A percentile compares a stretch with the other conserved stretches of the same genome.
Evolutionary conservation across 2,888 invertebrate species (phyloP).

Genomic region (Drosophila formosana): DNA sequence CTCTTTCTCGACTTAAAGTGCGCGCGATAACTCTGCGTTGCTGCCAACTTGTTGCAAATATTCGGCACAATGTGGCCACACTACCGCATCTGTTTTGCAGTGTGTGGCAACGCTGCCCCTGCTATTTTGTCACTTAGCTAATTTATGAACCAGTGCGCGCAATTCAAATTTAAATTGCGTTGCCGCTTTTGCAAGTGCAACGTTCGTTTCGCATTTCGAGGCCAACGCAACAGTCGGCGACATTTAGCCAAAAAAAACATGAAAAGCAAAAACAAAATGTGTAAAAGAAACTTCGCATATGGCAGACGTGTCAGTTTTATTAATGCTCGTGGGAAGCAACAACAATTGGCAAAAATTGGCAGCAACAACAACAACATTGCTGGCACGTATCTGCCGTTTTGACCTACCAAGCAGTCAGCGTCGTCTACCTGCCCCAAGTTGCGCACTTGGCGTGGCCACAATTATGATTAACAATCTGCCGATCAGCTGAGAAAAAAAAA

Average conservation of each 20-base stretch:
- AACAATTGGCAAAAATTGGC: conserved; percentile 13
- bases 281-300: conserved; percentile 71
- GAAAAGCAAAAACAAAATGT: conserved; percentile 11
- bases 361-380: conserved; percentile 30
- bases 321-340: conserved; percentile 84
- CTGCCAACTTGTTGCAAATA: conserved; percentile 27
- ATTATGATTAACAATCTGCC: conserved; percentile 12
- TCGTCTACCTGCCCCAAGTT: conserved; percentile 51
- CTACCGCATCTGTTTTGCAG: rapidly evolving
- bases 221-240: conserved; percentile 33
- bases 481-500: not conserved
- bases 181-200: conserved; percentile 24
- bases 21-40: conserved; percentile 18
- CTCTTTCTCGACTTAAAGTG: conserved; percentile 23
- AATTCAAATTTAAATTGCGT: conserved; percentile 23
- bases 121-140: not conserved
- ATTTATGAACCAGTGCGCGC: conserved; percentile 34
- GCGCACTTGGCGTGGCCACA: conserved; percentile 16
- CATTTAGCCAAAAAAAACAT: conserved; percentile 41
- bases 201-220: conserved; percentile 39
- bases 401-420: conserved; percentile 48
- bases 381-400: conserved; percentile 53
- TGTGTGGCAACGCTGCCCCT: conserved; percentile 22
- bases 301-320: conserved; percentile 84
- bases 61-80: not conserved